Conservation (phyloP, 1,140 invertebrate genomes). For the Bombus impatiens region DNA sequence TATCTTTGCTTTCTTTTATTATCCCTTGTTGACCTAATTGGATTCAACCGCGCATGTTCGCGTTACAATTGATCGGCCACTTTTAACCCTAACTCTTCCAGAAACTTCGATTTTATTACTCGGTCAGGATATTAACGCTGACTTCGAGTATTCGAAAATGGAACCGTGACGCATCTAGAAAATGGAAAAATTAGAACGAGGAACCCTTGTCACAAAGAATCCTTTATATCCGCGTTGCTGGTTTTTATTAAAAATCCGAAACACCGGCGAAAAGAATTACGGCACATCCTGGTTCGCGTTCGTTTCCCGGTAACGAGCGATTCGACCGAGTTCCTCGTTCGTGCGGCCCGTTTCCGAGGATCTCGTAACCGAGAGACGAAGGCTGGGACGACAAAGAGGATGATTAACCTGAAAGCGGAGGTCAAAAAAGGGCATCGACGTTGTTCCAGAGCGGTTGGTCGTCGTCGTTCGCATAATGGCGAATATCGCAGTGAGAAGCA, state of each 20-base stretch:
- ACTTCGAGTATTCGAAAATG: too few species aligned
- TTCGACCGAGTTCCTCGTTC: constrained; percentile 42
- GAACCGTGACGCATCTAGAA: too few species aligned
- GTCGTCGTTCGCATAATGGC: constrained; percentile 55
- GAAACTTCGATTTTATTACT: not conserved
- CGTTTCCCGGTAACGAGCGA: constrained; percentile 12
- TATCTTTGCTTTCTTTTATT: not conserved
- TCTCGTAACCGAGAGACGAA: constrained; percentile 47
- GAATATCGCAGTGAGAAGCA: constrained; percentile 55
- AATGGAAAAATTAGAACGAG: not conserved
- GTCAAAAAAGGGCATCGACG: constrained; percentile 64
- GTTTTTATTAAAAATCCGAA: not conserved
- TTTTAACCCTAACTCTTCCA: not conserved
- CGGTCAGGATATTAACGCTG: not conserved
- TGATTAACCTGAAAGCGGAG: constrained; percentile 67
- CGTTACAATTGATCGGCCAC: not conserved
- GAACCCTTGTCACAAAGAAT: not conserved
- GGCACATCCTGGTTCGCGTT: not conserved
- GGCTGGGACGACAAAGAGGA: constrained; percentile 67
- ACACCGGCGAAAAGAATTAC: not conserved
- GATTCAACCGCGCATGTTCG: not conserved
- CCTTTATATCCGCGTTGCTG: too few species aligned
- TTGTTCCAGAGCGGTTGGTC: constrained; percentile 18
- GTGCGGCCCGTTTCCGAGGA: constrained; percentile 26
- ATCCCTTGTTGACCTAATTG: not conserved